A percentile compares a stretch with the other conserved stretches of the same genome.
Evolutionary conservation across 2,113 vertebrate genomes (phyloP).

Genomic region (Myiopsitta monachus): DNA sequence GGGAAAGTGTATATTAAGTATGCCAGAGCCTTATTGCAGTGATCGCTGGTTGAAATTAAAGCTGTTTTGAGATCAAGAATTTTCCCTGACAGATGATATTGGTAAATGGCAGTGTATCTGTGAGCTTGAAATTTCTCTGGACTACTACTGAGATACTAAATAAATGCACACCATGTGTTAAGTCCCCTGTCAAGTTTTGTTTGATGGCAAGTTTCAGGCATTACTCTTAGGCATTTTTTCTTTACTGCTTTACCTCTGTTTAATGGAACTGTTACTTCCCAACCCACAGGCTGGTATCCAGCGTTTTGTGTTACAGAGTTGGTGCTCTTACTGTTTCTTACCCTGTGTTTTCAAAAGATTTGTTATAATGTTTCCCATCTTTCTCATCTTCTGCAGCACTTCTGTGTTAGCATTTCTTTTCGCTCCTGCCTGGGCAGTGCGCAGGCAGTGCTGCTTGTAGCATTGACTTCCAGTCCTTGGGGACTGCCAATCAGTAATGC

Average conservation of each 20-base stretch:
- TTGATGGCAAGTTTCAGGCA: neutral
- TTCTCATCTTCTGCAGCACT: neutral
- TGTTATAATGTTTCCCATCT: neutral
- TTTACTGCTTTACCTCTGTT: neutral
- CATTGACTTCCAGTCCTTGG: neutral
- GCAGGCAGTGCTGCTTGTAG: neutral
- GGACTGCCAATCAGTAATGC: neutral
- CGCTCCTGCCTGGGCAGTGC: neutral
- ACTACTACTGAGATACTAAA: neutral
- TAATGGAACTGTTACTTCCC: neutral
- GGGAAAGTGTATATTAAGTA: neutral
- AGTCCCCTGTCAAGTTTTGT: neutral
- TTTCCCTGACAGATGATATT: neutral
- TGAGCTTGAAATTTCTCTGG: neutral
- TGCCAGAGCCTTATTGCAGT: neutral
- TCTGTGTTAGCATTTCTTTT: neutral
- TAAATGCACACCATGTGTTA: neutral
- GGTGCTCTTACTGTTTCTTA: neutral
- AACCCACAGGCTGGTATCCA: neutral
- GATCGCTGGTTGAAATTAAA: neutral
- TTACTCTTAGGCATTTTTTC: fast-evolving
- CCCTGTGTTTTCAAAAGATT: neutral
- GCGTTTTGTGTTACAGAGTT: neutral
- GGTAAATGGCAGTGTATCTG: neutral
- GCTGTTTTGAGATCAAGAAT: neutral